phyloP scores from a whole-genome alignment of 2,113 vertebrate species.

The Herpetotheres cachinnans region DNA sequence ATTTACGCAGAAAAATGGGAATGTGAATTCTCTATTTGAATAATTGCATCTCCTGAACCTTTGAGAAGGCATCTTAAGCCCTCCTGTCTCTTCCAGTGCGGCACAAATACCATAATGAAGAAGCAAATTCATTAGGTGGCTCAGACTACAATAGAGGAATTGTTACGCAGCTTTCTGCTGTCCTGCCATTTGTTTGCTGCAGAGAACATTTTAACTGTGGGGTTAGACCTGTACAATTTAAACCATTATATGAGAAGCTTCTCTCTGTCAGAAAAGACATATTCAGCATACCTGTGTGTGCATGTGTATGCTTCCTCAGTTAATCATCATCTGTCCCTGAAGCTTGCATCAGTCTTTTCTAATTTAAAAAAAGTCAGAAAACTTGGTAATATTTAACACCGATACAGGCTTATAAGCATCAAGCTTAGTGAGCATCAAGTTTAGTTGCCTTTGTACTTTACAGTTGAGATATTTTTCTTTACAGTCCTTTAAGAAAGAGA shows the following conservation, averaged over 20 bases:
- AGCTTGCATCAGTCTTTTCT: not conserved
- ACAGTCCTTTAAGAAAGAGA: not conserved
- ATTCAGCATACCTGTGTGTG: not conserved
- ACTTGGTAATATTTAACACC: not conserved
- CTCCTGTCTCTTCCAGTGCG: not conserved
- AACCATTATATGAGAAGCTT: not conserved
- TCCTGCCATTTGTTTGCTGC: not conserved
- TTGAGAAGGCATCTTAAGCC: not conserved
- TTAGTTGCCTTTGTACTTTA: not conserved
- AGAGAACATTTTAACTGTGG: not conserved
- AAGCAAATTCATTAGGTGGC: not conserved
- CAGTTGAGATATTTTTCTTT: not conserved
- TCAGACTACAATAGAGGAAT: not conserved
- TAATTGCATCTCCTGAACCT: not conserved
- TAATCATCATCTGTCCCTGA: not conserved
- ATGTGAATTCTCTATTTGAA: not conserved
- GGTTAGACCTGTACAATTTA: not conserved
- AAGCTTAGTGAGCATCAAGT: not conserved
- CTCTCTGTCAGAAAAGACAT: not conserved
- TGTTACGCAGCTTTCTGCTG: not conserved
- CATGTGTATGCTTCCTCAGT: not conserved
- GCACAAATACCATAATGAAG: not conserved
- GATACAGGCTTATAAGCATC: not conserved
- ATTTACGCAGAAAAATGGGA: not conserved
- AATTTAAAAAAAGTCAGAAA: not conserved